A percentile compares a stretch with the other conserved stretches of the same genome.
phyloP scores from a whole-genome alignment of 2,113 vertebrate genomes.

The Pterocles burchelli region DNA sequence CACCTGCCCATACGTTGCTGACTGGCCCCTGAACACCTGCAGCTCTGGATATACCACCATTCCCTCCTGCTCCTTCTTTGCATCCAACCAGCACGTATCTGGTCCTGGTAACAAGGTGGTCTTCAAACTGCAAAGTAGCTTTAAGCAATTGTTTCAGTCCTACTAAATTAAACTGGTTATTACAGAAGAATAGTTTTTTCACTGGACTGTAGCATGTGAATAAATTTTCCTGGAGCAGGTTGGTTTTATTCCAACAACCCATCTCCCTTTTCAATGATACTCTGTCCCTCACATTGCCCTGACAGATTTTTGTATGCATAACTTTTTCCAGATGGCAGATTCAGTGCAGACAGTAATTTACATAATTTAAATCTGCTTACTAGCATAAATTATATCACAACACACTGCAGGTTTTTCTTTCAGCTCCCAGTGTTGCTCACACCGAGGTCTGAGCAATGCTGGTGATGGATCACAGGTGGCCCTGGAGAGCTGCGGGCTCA shows the following conservation, averaged over 20 bases:
- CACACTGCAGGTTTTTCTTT: not conserved
- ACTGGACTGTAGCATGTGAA: not conserved
- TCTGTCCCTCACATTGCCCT: not conserved
- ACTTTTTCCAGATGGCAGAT: constrained; percentile 59
- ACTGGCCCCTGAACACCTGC: not conserved
- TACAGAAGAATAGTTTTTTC: not conserved
- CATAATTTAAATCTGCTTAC: constrained; percentile 61
- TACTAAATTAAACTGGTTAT: not conserved
- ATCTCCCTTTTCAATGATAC: not conserved
- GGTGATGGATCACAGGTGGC: not conserved
- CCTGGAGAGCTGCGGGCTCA: not conserved
- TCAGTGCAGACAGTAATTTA: constrained; percentile 50
- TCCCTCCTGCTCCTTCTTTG: not conserved
- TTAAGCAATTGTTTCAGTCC: not conserved
- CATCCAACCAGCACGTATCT: not conserved
- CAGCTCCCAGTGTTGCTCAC: not conserved
- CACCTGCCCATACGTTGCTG: not conserved
- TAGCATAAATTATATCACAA: constrained; percentile 24
- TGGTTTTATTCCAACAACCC: not conserved
- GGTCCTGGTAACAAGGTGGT: not conserved
- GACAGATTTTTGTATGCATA: constrained; percentile 17
- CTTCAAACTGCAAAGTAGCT: not conserved
- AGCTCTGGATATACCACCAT: not conserved
- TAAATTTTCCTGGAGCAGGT: not conserved
- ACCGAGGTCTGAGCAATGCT: not conserved